Conservation (phyloP, 1,140 invertebrate species). For the Rhyzopertha dominica region DNA sequence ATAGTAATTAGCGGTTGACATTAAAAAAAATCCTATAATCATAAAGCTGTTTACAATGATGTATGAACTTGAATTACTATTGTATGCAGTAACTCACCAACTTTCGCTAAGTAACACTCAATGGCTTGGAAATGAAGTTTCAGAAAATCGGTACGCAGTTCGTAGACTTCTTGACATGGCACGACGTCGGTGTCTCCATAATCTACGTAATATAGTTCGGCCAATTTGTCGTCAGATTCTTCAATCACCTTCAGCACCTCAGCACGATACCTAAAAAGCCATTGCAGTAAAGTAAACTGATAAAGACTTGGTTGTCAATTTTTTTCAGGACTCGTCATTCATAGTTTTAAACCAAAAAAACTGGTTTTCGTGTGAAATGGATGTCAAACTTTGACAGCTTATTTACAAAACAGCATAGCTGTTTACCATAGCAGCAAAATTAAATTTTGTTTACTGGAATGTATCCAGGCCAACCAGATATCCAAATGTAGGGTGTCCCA, state of each 20-base stretch:
- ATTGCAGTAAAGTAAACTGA: background rate
- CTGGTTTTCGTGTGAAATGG: background rate
- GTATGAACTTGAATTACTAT: too few relatives aligned
- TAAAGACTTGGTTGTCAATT: too few relatives aligned
- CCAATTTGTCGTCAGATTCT: conserved; percentile 50
- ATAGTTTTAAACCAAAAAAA: too few relatives aligned
- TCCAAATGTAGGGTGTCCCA: too few relatives aligned
- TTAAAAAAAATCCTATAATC: too few relatives aligned
- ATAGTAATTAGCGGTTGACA: too few relatives aligned
- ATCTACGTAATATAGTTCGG: conserved; percentile 72
- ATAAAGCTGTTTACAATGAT: too few relatives aligned
- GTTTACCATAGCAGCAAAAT: too few relatives aligned
- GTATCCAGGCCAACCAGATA: too few relatives aligned
- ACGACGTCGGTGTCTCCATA: conserved; percentile 71
- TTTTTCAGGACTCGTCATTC: too few relatives aligned
- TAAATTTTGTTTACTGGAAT: too few relatives aligned
- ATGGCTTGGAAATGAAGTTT: conserved; percentile 70
- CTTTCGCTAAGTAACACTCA: conserved; percentile 70
- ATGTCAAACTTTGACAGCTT: conserved; percentile 1
- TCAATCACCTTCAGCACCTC: conserved; percentile 55
- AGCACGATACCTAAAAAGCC: conserved; percentile 43
- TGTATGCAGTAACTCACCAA: conserved; percentile 55
- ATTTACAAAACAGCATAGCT: too few relatives aligned
- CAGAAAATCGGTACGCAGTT: conserved; percentile 68
- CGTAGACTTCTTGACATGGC: conserved; percentile 55